These are phyloP conservation scores for Promerops cafer DNA, from an alignment of 2,113 vertebrate genomes.

Conservation along the genomic window DNA sequence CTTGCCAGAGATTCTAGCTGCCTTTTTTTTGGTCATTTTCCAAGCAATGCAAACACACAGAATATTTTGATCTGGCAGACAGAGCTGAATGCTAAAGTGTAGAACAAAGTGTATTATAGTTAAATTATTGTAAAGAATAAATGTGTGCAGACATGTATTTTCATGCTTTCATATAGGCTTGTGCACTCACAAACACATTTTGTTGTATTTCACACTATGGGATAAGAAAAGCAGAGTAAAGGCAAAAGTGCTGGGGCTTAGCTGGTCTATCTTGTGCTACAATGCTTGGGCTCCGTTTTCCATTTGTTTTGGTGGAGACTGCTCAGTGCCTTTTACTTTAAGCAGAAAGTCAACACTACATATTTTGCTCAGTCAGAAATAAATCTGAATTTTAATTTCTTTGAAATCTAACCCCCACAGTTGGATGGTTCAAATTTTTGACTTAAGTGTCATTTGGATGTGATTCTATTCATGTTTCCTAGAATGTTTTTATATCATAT, in stretches of 20 bases:
- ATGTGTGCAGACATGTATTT: background rate
- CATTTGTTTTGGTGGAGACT: background rate
- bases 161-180: background rate
- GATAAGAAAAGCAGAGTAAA: background rate
- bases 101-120: background rate
- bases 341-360: background rate
- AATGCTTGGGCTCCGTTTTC: background rate
- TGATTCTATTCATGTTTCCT: background rate
- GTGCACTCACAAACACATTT: background rate
- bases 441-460: background rate
- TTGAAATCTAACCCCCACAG: background rate
- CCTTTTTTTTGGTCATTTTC: background rate
- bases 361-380: slow-evolving; percentile 17
- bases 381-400: background rate
- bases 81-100: background rate
- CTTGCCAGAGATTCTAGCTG: slow-evolving; percentile 12
- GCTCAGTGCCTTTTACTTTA: background rate
- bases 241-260: background rate
- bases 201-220: background rate
- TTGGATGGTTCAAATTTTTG: background rate
- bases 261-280: background rate
- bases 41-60: background rate
- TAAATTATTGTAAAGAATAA: background rate
- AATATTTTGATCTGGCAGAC: background rate
- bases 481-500: background rate